Base-by-base conservation (phyloP, 1,140 invertebrate genomes). In the Oncopeltus fasciatus region DNA sequence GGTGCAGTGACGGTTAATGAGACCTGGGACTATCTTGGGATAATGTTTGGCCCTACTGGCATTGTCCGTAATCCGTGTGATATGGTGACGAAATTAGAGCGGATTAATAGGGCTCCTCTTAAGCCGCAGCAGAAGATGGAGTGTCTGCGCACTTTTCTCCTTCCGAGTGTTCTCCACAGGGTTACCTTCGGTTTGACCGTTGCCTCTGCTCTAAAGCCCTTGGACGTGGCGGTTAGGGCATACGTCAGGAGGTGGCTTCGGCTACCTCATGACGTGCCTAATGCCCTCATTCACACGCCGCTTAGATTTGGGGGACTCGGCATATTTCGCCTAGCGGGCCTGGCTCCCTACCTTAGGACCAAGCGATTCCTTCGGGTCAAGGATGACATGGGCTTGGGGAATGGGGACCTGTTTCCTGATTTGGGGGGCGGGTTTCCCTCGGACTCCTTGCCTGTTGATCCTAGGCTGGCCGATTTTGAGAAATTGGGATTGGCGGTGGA, bases 241-340 rank as follows among this genome's bases (percentile, higher is more conserved):
- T n/a, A 11, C 11, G 38, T 67, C 5, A 59, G 64, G 5, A 60
- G 49, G 11, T 69, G 65, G 68, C 56, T 65, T 0, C 0, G 11
- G 2, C 28, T 66, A 0, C 64, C 64, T 0, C 44, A 61, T 0
- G 67, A 67, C 33, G 11, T 11, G 0, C 56, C 64, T 0, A 63
- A 63, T n/a, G 66, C 65, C 0, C 68, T 68, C 18, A n/a, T 69
- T 0, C 67, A 68, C 3, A 57, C 67, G 0, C 0, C 0, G 11
- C 21, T 59, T 0, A 38, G 46, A 8, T 59, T 65, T 27, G 64
- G 68, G 0, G 68, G 66, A 0, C 8, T 68, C 0, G 57, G 61
- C 0, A 65, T 69, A 0, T n/a, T n/a, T 11, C 11, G n/a, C 11
- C 38, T 43, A n/a, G 38, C 11, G n/a, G 11, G 38, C n/a, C 47